These are phyloP conservation scores for Riparia riparia DNA, from an alignment of 2,113 vertebrate species.

Conservation along the genomic window DNA sequence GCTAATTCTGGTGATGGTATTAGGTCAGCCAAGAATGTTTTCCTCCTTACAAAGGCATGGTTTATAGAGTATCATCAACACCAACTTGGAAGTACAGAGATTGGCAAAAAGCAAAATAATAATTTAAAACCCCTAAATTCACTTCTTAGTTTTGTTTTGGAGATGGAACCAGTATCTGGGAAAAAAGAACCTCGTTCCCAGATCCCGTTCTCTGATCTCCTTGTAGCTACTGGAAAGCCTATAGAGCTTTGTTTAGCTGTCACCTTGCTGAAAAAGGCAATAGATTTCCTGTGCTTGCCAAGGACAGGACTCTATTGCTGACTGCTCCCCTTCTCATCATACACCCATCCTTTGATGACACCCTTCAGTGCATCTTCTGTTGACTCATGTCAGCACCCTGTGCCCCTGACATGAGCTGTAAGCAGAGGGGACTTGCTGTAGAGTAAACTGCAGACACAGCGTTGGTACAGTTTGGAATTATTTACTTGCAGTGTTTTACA, in stretches of 20 bases:
- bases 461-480: not conserved
- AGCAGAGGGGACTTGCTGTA: not conserved
- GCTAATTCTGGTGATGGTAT: slow-evolving; percentile 1
- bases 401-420: not conserved
- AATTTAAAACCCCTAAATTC: not conserved
- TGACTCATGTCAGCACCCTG: not conserved
- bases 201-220: not conserved
- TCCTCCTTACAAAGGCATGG: not conserved
- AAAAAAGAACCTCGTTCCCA: not conserved
- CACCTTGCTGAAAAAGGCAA: not conserved
- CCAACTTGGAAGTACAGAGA: not conserved
- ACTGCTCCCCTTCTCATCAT: not conserved
- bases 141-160: not conserved
- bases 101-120: not conserved
- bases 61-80: not conserved
- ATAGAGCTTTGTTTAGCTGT: not conserved
- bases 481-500: slow-evolving; percentile 68
- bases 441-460: not conserved
- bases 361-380: not conserved
- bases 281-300: not conserved
- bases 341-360: not conserved
- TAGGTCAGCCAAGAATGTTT: not conserved
- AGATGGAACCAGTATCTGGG: not conserved
- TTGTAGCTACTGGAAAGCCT: not conserved
- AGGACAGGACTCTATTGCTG: not conserved